Percentiles rank a stretch among this genome's conserved stretches.
Conservation (phyloP, 2,888 invertebrate genomes). For the Trachelus troglodyta region DNA sequence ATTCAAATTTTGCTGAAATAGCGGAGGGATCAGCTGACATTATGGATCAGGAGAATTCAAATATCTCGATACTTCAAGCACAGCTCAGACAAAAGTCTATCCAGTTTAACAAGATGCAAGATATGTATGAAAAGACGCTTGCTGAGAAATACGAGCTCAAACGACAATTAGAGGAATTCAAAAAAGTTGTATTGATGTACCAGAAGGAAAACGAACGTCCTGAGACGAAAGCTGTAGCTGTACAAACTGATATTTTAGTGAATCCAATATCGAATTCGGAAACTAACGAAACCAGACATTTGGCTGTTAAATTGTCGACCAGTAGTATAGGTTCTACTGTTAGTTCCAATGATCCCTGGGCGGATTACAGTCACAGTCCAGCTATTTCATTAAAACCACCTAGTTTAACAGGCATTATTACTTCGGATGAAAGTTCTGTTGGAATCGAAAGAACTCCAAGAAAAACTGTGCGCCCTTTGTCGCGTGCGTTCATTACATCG, state of each 20-base stretch:
- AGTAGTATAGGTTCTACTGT: conserved; percentile 44
- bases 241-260: conserved; percentile 47
- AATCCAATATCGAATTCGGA: conserved; percentile 11
- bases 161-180: conserved; percentile 44
- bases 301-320: conserved; percentile 30
- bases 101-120: conserved; percentile 42
- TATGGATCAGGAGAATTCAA: conserved; percentile 23
- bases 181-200: conserved; percentile 25
- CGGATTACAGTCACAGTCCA: conserved; percentile 47
- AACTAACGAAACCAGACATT: conserved; percentile 23
- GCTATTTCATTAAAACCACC: conserved; percentile 51
- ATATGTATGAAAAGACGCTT: conserved; percentile 48
- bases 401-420: conserved; percentile 42
- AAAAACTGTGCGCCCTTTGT: conserved; percentile 40
- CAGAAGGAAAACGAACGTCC: conserved; percentile 26
- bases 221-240: conserved; percentile 39
- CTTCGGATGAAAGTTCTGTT: conserved; percentile 49
- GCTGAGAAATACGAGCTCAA: conserved; percentile 51
- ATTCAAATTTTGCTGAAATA: conserved; percentile 20
- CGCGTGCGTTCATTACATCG: conserved; percentile 57
- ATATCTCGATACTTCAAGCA: conserved; percentile 33
- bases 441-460: conserved; percentile 30
- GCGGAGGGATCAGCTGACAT: conserved; percentile 24
- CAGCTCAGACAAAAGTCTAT: conserved; percentile 41
- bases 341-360: conserved; percentile 56